These are phyloP conservation scores for Lontra canadensis DNA, from an alignment of 2,113 vertebrate genomes.

Conservation along the genomic window DNA sequence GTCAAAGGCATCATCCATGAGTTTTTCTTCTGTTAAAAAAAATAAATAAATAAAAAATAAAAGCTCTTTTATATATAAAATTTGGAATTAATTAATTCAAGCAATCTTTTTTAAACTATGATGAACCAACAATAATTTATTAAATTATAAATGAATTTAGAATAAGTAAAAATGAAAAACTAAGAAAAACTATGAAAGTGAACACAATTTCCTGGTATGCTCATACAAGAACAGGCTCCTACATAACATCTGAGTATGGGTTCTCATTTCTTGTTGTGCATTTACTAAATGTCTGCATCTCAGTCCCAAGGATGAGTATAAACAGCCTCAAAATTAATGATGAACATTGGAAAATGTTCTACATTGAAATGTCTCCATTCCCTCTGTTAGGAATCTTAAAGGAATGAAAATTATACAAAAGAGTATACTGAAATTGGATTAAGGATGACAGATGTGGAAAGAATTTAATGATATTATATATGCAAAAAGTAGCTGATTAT, in stretches of 20 bases:
- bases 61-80: background rate
- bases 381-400: background rate
- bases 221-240: background rate
- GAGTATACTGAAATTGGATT: background rate
- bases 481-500: background rate
- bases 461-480: background rate
- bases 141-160: background rate
- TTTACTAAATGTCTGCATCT: conserved; percentile 9
- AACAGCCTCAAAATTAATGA: background rate
- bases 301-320: background rate
- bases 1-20: background rate
- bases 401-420: background rate
- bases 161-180: background rate
- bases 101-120: background rate
- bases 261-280: background rate
- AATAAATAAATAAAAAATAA: background rate
- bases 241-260: background rate
- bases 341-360: background rate
- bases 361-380: background rate
- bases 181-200: background rate
- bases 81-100: background rate
- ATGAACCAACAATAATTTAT: background rate
- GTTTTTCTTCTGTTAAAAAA: background rate
- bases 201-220: background rate
- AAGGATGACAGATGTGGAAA: background rate